Conservation (phyloP, 1,140 invertebrate species). For the Uloborus diversus region DNA sequence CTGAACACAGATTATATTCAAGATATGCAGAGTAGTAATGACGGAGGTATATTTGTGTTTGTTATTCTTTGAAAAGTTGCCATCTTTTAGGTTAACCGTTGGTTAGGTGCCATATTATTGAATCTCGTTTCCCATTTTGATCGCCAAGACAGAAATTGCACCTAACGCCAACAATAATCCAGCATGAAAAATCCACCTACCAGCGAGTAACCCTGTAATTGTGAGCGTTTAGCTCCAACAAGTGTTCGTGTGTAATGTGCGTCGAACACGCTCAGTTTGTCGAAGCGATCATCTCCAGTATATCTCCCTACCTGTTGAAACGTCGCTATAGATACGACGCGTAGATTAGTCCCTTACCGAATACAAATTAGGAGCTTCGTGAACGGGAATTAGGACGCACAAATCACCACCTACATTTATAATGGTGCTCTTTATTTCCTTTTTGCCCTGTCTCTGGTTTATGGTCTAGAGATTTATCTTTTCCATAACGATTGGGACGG, state of each 20-base stretch:
- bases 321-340: slow-evolving; percentile 22
- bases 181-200: no score
- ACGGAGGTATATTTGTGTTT: background rate
- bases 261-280: slow-evolving; percentile 30
- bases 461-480: slow-evolving; percentile 44
- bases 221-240: slow-evolving; percentile 33
- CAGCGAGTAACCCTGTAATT: slow-evolving; percentile 45
- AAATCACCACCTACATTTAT: slow-evolving; percentile 47
- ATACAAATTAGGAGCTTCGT: slow-evolving; percentile 31
- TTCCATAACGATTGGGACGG: slow-evolving; percentile 28
- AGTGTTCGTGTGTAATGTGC: slow-evolving; percentile 18
- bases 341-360: slow-evolving; percentile 3
- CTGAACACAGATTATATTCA: no score
- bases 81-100: no score
- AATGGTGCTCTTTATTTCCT: background rate
- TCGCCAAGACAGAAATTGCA: no score
- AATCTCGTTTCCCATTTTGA: no score
- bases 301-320: background rate
- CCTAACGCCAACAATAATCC: no score
- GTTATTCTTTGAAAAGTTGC: background rate
- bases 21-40: background rate
- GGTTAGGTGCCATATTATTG: no score
- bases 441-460: background rate
- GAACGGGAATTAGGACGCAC: slow-evolving; percentile 35
- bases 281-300: slow-evolving; percentile 4